phyloP scores from a whole-genome alignment of 1,140 invertebrate genomes.

The Pachyrhynchus sulphureomaculatus region DNA sequence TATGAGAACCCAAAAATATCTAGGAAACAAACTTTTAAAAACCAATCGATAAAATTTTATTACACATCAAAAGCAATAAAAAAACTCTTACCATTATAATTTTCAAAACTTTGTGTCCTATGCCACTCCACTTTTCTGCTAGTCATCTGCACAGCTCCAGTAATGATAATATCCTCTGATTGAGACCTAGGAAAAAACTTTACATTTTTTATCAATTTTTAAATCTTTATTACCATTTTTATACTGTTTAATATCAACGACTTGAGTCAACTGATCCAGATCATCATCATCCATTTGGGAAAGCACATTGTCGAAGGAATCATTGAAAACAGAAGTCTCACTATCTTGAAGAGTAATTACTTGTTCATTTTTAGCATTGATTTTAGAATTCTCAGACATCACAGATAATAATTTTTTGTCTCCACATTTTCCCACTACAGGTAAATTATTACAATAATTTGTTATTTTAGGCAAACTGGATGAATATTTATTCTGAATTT shows the following conservation, averaged over 20 bases:
- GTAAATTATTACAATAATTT: too few species aligned
- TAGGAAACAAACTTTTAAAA: too few species aligned
- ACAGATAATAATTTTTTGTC: too few species aligned
- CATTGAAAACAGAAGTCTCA: constrained; percentile 33
- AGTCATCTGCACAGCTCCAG: background rate
- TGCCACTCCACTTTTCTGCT: constrained; percentile 34
- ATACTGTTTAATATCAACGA: constrained; percentile 12
- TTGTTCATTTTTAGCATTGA: background rate
- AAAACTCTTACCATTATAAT: constrained; percentile 14
- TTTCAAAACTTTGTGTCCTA: constrained; percentile 42
- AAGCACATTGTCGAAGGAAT: constrained; percentile 40
- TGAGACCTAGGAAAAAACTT: constrained; percentile 26
- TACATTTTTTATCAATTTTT: constrained; percentile 28
- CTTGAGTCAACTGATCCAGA: constrained; percentile 22
- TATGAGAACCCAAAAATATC: too few species aligned
- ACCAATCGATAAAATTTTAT: background rate
- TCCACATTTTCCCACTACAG: too few species aligned
- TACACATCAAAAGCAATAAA: constrained; percentile 3
- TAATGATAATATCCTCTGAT: constrained; percentile 11
- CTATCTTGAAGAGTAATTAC: background rate
- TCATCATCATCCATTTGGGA: constrained; percentile 33
- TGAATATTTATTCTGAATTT: too few species aligned
- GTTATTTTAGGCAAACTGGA: too few species aligned
- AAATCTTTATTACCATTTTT: constrained; percentile 12
- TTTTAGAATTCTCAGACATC: too few species aligned